Percentiles rank a stretch among this genome's conserved stretches.
phyloP scores from a whole-genome alignment of 2,797 vertebrate species.

The Diplodus sargus region DNA sequence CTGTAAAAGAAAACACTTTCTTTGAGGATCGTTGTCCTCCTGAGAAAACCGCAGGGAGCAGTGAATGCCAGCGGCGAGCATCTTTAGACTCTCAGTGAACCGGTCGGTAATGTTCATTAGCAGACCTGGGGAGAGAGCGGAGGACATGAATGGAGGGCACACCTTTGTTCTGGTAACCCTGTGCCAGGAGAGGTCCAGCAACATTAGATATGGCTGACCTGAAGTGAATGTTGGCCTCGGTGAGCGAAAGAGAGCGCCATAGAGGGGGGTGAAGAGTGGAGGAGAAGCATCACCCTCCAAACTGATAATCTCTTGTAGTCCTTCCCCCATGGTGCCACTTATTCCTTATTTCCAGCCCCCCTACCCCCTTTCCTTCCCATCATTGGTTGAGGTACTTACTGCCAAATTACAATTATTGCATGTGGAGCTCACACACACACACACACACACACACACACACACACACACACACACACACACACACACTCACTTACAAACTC shows the following conservation, averaged over 20 bases:
- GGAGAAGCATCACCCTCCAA: constrained; percentile 63
- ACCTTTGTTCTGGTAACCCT: constrained; percentile 77
- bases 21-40: constrained; percentile 60
- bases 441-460: constrained; percentile 21
- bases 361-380: constrained; percentile 38
- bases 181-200: constrained; percentile 66
- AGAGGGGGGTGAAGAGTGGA: constrained; percentile 42
- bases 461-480: background rate
- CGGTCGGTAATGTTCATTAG: constrained; percentile 86
- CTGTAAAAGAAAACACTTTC: constrained; percentile 71
- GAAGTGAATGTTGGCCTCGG: constrained; percentile 80
- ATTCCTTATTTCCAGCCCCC: constrained; percentile 77
- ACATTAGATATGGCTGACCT: constrained; percentile 86
- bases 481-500: background rate
- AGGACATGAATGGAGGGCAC: constrained; percentile 67
- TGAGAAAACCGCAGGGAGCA: constrained; percentile 41
- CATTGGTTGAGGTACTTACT: constrained; percentile 81
- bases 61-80: constrained; percentile 41
- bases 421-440: constrained; percentile 40
- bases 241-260: constrained; percentile 41
- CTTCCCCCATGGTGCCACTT: constrained; percentile 76
- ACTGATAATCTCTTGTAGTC: constrained; percentile 83
- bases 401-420: constrained; percentile 83
- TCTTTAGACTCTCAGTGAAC: constrained; percentile 82
- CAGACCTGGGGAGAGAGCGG: constrained; percentile 67